These are phyloP conservation scores for Sebastolobus alascanus DNA, from an alignment of 2,797 vertebrate species.

Conservation along the genomic window DNA sequence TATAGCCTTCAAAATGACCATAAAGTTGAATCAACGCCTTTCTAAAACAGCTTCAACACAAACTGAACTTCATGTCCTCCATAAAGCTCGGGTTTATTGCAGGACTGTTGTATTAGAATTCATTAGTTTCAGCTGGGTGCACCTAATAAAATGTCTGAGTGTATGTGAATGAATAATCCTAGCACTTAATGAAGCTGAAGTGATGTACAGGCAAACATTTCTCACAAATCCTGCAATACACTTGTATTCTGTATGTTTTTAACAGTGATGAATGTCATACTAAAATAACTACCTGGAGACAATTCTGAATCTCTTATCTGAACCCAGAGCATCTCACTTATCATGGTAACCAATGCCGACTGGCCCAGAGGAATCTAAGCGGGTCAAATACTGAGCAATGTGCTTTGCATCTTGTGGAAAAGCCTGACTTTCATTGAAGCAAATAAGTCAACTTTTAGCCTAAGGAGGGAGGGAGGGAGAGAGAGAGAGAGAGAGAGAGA, in stretches of 20 bases:
- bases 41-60: not conserved
- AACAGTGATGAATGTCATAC: not conserved
- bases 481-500: conserved; percentile 22
- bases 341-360: conserved; percentile 22
- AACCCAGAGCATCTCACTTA: conserved; percentile 21
- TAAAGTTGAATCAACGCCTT: not conserved
- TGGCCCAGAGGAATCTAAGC: conserved; percentile 30
- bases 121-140: conserved; percentile 7
- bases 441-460: conserved; percentile 49
- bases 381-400: conserved; percentile 38
- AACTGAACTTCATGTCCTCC: not conserved
- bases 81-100: conserved; percentile 5
- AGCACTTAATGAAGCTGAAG: conserved; percentile 13
- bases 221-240: not conserved
- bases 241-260: not conserved
- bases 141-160: conserved; percentile 7
- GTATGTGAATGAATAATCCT: conserved; percentile 10
- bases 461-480: not conserved
- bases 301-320: conserved; percentile 10
- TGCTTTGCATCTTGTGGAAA: conserved; percentile 48
- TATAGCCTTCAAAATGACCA: not conserved
- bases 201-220: not conserved
- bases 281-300: not conserved
- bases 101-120: conserved; percentile 2
- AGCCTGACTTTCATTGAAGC: conserved; percentile 54